phyloP scores from a whole-genome alignment of 2,797 vertebrate genomes.

The Anisognathus igniventris region DNA sequence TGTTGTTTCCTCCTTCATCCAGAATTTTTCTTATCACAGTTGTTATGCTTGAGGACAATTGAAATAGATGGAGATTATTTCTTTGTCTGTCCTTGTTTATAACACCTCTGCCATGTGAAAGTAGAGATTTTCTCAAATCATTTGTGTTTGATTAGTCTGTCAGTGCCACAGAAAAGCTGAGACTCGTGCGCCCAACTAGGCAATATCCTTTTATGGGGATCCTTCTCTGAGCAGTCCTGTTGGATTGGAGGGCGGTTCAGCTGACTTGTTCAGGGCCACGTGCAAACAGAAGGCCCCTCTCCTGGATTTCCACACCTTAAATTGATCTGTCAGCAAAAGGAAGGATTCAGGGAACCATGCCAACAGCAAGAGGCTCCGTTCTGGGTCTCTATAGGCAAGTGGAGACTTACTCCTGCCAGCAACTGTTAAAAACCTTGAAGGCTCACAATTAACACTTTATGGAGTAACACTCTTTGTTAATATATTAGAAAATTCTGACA shows the following conservation, averaged over 20 bases:
- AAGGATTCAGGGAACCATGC: neutral
- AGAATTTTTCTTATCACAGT: neutral
- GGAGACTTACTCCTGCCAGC: neutral
- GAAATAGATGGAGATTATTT: neutral
- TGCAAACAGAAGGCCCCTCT: neutral
- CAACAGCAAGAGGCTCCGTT: accelerated
- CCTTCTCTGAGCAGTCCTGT: neutral
- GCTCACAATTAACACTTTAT: neutral
- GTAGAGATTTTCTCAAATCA: neutral
- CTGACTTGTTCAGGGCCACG: accelerated
- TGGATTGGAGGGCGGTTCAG: accelerated
- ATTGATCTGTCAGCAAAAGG: neutral
- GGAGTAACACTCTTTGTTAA: neutral
- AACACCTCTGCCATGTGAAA: neutral
- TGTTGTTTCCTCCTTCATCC: neutral
- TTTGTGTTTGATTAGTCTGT: neutral
- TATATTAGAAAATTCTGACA: neutral
- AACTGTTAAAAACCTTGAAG: neutral
- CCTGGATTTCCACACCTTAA: neutral
- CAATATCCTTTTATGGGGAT: neutral
- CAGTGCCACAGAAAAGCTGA: neutral
- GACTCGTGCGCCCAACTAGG: neutral
- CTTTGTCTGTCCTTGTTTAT: neutral
- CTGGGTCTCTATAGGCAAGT: neutral
- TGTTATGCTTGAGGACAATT: neutral